Evolutionary conservation across 1,140 invertebrate genomes (phyloP).

Genomic region (Portunus trituberculatus): DNA sequence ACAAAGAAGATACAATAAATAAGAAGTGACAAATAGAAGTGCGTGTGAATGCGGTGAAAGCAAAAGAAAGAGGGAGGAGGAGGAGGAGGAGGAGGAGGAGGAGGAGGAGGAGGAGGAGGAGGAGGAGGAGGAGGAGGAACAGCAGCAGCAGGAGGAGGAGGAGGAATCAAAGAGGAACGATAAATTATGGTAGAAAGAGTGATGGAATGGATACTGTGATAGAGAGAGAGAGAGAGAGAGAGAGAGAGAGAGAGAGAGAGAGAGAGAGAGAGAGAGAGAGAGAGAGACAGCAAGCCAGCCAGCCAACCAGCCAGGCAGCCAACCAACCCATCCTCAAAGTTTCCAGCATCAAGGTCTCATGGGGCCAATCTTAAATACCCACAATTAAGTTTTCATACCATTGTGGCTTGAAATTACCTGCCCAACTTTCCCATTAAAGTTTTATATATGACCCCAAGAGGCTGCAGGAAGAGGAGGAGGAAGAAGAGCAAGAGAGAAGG

Average conservation of each 20-base stretch:
- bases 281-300: not conserved
- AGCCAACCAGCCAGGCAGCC: too few species aligned
- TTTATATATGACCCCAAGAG: constrained; percentile 37
- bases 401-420: constrained; percentile 46
- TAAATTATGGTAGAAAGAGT: not conserved
- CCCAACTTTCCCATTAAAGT: constrained; percentile 55
- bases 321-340: not conserved
- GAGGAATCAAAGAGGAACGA: not conserved
- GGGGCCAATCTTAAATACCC: constrained; percentile 41
- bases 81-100: not conserved
- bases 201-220: not conserved
- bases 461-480: not conserved
- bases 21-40: not conserved
- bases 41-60: constrained; percentile 6
- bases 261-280: constrained; percentile 52
- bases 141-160: not conserved
- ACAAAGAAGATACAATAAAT: not conserved
- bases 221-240: constrained; percentile 48
- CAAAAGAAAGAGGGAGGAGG: not conserved
- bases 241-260: constrained; percentile 55
- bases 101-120: not conserved
- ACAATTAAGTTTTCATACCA: constrained; percentile 65
- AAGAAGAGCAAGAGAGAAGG: not conserved
- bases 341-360: not conserved
- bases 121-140: not conserved